A percentile compares a stretch with the other conserved stretches of the same genome.
Conservation (phyloP, 2,797 vertebrate genomes). For the Poeciliopsis infans region DNA sequence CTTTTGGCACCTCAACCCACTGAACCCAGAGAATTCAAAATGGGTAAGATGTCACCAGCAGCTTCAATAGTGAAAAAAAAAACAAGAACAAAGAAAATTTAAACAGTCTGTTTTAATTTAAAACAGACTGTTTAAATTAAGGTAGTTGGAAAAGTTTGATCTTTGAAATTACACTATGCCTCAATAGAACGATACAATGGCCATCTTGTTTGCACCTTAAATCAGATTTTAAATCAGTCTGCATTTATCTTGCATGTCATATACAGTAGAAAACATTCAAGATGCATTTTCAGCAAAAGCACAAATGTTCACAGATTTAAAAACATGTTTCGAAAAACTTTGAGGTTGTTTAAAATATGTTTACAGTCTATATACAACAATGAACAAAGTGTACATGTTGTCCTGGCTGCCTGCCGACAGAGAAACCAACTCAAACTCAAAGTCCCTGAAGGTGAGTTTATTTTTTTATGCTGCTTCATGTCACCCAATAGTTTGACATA, state of each 20-base stretch:
- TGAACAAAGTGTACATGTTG: slow-evolving; percentile 11
- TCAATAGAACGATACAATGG: neutral
- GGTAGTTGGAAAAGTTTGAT: neutral
- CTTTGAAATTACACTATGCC: neutral
- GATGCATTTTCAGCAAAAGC: neutral
- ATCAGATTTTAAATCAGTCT: neutral
- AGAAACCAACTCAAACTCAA: neutral
- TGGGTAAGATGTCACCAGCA: slow-evolving; percentile 7
- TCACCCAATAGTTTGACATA: neutral
- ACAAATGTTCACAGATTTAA: neutral
- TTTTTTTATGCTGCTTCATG: neutral
- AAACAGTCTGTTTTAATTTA: too few species aligned
- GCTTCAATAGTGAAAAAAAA: slow-evolving; percentile 8
- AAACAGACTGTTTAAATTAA: neutral
- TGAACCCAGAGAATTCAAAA: neutral
- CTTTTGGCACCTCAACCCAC: neutral
- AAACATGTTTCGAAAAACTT: neutral
- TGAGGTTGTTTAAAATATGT: neutral
- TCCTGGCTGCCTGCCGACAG: neutral
- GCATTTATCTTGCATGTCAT: neutral
- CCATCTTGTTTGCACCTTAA: neutral
- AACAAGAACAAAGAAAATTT: too few species aligned
- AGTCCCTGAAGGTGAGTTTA: neutral
- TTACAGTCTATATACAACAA: slow-evolving; percentile 19
- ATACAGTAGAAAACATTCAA: neutral